A percentile compares a stretch with the other conserved stretches of the same genome.
These are phyloP conservation scores for Erethizon dorsatum DNA, from an alignment of 2,797 vertebrate genomes.

Conservation along the genomic window DNA sequence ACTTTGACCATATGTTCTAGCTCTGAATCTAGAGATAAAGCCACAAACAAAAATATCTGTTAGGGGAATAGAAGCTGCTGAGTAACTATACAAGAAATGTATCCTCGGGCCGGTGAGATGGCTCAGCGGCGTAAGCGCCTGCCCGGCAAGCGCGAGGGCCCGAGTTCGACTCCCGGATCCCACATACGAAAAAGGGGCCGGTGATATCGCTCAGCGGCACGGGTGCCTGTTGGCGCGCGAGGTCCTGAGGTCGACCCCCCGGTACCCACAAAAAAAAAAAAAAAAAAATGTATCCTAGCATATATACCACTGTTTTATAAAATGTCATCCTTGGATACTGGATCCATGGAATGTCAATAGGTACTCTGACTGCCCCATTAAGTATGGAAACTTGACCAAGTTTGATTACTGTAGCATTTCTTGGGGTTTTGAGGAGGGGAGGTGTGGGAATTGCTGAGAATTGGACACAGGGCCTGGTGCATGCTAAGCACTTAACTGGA, in stretches of 20 bases:
- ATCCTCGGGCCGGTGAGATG: too few species aligned
- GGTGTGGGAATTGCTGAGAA: not conserved
- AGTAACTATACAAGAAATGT: not conserved
- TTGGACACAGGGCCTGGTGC: not conserved
- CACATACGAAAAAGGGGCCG: too few species aligned
- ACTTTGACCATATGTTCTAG: constrained; percentile 41
- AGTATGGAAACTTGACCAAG: constrained; percentile 21
- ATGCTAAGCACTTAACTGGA: not conserved
- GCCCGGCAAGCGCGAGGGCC: too few species aligned
- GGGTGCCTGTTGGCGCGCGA: too few species aligned
- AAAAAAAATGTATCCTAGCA: not conserved
- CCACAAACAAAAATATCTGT: constrained; percentile 22
- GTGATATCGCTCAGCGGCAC: too few species aligned
- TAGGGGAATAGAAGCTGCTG: constrained; percentile 11
- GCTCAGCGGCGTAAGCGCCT: too few species aligned
- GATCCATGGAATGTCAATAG: not conserved
- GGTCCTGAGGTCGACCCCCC: too few species aligned
- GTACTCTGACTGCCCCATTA: not conserved
- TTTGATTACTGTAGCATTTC: constrained; percentile 40
- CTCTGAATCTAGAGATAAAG: constrained; percentile 60
- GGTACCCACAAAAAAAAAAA: too few species aligned
- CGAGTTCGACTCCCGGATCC: too few species aligned
- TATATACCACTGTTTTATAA: not conserved
- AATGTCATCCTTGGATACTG: constrained; percentile 12
- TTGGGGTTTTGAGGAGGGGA: not conserved